phyloP scores from a whole-genome alignment of 2,113 vertebrate species.

The Rhodinocichla rosea region DNA sequence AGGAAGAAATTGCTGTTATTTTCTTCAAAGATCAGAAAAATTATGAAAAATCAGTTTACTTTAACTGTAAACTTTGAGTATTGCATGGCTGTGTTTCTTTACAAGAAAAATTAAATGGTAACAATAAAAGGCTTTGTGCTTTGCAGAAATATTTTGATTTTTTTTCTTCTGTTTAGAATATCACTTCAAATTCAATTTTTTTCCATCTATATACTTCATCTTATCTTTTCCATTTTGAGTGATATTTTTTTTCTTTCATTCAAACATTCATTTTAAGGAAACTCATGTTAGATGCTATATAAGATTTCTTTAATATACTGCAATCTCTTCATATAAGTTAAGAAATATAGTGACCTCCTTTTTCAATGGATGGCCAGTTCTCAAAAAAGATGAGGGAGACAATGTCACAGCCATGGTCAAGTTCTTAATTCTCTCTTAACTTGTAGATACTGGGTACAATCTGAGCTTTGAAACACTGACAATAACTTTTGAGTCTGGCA shows the following conservation, averaged over 20 bases:
- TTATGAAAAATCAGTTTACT: not conserved
- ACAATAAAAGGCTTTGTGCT: not conserved
- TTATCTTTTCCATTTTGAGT: not conserved
- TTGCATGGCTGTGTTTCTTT: not conserved
- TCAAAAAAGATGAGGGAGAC: too few species aligned
- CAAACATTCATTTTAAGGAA: not conserved
- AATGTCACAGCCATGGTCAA: not conserved
- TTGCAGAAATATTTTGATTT: not conserved
- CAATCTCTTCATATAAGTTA: not conserved
- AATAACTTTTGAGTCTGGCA: not conserved
- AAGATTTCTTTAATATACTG: not conserved
- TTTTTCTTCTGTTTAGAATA: not conserved
- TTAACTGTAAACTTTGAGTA: not conserved
- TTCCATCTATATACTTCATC: not conserved
- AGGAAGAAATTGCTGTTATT: not conserved
- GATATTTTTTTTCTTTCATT: not conserved
- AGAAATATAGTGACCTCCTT: not conserved
- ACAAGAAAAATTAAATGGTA: not conserved
- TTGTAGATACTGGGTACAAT: not conserved
- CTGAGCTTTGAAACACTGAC: not conserved
- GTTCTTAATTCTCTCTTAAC: not conserved
- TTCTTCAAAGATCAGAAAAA: not conserved
- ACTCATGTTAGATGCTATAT: not conserved
- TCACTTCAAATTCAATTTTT: not conserved
- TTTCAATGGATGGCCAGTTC: not conserved